Evolutionary conservation across 2,113 vertebrate species (phyloP), one percentile per base, ranked within the genome.

Genomic region (Picathartes gymnocephalus): DNA sequence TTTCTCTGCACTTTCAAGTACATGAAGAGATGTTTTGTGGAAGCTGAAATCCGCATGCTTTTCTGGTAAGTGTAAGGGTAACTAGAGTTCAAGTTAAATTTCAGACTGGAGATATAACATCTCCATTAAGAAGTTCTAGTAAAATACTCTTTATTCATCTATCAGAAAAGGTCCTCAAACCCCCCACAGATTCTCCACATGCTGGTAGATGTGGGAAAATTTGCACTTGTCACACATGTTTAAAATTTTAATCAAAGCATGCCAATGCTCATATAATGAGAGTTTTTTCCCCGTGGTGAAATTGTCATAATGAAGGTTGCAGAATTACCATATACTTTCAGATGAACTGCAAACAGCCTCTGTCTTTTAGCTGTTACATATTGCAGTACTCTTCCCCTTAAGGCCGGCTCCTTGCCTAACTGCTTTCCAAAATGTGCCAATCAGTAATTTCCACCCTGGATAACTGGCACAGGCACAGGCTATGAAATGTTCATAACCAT

Each of bases 161-260:
- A 35, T 68, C 69, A 31, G 56, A 71, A 80, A 90, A 78, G 24
- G 68, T 58, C 70, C 72, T 88, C 76, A 65, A 86, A 15, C 62
- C 82, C 76, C 90, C 92, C 84, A 61, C 71, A 96, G 82, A 81
- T 94, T 90, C 88, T 90, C 76, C 47, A 77, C 62, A 86, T 69
- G 81, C 28, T 66, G 81, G 69, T 45, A 95, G 77, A 88, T 11
- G n/a, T 20, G 16, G n/a, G 86, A 70, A 91, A 92, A 86, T 64
- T 78, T 91, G 86, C 76, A 86, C 85, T 91, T 95, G 88, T 96
- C 94, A 92, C 64, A 86, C 56, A 83, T 23, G 21, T 79, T 92
- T 92, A 88, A 93, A 92, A 90, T 92, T 96, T 96, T 96, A 94
- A 95, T 96, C 85, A 96, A 96, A 97, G 80, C 72, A 42, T 83